These are phyloP conservation scores for Lasiurus cinereus DNA, from an alignment of 2,113 vertebrate species.

Conservation along the genomic window DNA sequence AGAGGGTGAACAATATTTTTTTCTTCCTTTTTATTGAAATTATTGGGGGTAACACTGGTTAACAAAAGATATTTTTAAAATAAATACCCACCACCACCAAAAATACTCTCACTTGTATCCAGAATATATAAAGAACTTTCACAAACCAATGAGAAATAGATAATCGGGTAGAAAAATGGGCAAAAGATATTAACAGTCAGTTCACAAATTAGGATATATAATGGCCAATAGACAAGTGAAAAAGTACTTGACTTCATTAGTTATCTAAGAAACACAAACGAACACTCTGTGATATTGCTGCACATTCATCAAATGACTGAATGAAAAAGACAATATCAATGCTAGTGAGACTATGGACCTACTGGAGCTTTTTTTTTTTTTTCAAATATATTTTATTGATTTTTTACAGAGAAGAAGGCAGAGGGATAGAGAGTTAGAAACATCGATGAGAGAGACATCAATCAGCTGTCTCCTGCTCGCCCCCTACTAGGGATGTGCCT, in stretches of 20 bases:
- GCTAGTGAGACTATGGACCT: not conserved
- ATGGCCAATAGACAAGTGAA: not conserved
- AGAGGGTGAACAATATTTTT: not conserved
- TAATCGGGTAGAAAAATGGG: not conserved
- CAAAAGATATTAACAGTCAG: not conserved
- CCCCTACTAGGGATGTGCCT: too few relatives aligned
- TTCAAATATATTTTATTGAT: too few relatives aligned
- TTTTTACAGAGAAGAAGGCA: too few relatives aligned
- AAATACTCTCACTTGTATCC: not conserved
- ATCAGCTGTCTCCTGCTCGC: too few relatives aligned
- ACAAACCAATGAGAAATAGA: not conserved
- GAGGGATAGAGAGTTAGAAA: too few relatives aligned
- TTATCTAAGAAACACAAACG: not conserved
- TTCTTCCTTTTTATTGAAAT: too few relatives aligned
- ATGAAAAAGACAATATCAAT: not conserved
- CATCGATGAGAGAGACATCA: too few relatives aligned
- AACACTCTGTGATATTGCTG: not conserved
- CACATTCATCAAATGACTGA: not conserved
- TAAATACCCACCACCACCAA: not conserved
- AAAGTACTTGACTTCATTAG: not conserved
- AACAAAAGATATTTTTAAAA: not conserved
- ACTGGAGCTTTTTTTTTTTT: not conserved
- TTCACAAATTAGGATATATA: not conserved
- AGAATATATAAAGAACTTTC: not conserved
- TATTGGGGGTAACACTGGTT: not conserved